Conservation (phyloP, 2,113 vertebrate species). For the Smithornis capensis region DNA sequence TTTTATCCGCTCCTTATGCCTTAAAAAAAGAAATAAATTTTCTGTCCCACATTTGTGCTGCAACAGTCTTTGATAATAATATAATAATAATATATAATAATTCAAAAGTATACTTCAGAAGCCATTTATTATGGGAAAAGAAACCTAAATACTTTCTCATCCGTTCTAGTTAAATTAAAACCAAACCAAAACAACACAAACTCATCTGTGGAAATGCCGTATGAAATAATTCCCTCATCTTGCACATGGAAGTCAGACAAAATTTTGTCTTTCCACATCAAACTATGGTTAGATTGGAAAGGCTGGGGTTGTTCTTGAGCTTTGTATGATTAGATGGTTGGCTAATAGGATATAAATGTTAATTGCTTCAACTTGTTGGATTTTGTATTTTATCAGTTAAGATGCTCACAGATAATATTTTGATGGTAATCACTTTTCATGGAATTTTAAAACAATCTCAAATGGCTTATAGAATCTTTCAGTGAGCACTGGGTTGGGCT, state of each 20-base stretch:
- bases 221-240: neutral
- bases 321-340: neutral
- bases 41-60: neutral
- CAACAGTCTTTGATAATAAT: neutral
- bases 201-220: neutral
- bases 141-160: neutral
- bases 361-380: neutral
- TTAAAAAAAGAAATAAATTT: neutral
- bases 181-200: neutral
- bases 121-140: neutral
- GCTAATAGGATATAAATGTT: neutral
- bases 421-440: neutral
- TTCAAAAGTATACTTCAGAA: neutral
- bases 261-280: neutral
- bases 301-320: neutral
- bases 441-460: neutral
- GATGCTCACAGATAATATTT: neutral
- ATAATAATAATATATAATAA: too few species aligned
- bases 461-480: neutral
- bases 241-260: neutral
- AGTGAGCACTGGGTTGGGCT: neutral
- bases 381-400: neutral
- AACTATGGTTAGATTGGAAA: neutral
- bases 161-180: neutral
- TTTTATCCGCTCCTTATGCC: neutral